Conservation (phyloP, 2,888 invertebrate genomes). For the Pyrgus malvae region DNA sequence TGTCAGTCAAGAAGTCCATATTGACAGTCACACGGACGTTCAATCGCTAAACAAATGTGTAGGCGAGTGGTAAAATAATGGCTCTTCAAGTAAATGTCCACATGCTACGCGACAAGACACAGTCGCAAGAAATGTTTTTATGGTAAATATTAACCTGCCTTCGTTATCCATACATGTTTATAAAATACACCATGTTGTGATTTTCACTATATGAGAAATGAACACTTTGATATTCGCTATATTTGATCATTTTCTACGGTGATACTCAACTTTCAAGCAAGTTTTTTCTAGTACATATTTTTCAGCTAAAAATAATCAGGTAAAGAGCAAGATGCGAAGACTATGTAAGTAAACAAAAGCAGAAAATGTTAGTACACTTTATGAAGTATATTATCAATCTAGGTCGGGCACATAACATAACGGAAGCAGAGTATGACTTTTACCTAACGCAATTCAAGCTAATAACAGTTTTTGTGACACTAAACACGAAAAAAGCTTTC, state of each 20-base stretch:
- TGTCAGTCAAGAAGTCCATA: conserved; percentile 59
- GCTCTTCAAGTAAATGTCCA: neutral
- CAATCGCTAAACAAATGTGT: conserved; percentile 33
- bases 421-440: conserved; percentile 42
- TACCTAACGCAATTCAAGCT: conserved; percentile 72
- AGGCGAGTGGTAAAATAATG: conserved; percentile 14
- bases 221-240: too few relatives aligned
- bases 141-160: too few relatives aligned
- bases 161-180: too few relatives aligned
- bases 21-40: conserved; percentile 40
- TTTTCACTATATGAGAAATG: too few relatives aligned
- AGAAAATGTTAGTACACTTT: neutral
- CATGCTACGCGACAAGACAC: neutral
- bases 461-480: conserved; percentile 82
- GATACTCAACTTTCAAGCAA: too few relatives aligned
- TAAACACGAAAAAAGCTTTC: conserved; percentile 81
- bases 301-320: too few relatives aligned
- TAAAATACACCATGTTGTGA: too few relatives aligned
- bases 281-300: too few relatives aligned
- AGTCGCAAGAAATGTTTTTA: too few relatives aligned
- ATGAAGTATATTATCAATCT: conserved; percentile 13
- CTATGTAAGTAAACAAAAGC: too few relatives aligned
- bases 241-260: too few relatives aligned
- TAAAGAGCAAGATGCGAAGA: too few relatives aligned
- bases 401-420: conserved; percentile 16